Percentiles rank a stretch among this genome's conserved stretches.
These are phyloP conservation scores for Serilophus lunatus DNA, from an alignment of 2,113 vertebrate species.

Conservation along the genomic window DNA sequence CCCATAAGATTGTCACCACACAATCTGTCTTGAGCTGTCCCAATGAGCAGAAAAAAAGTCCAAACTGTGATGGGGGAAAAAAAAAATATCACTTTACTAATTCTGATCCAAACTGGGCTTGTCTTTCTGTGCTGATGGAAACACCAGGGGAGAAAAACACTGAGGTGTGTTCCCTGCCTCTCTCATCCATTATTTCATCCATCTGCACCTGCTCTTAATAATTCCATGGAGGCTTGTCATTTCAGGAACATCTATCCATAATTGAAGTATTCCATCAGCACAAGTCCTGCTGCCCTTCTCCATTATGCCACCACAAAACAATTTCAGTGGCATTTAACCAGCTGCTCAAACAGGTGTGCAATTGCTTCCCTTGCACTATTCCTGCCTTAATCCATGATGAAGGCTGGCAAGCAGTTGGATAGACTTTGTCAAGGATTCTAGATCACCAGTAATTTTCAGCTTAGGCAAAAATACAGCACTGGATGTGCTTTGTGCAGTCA, in stretches of 20 bases:
- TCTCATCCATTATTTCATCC: background rate
- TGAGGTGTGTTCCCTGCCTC: background rate
- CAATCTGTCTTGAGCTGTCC: constrained; percentile 50
- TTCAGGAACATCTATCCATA: background rate
- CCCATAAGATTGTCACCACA: constrained; percentile 23
- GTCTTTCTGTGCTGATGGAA: background rate
- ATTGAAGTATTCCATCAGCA: background rate
- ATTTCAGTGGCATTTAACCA: background rate
- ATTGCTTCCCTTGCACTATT: background rate
- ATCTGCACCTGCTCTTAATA: background rate
- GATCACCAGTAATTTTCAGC: background rate
- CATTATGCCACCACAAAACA: background rate
- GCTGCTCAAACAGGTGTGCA: background rate
- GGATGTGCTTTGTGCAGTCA: background rate
- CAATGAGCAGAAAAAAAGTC: background rate
- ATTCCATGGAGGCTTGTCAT: background rate
- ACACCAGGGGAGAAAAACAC: rapidly evolving
- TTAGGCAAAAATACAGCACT: background rate
- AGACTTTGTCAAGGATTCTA: background rate
- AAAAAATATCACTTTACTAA: background rate
- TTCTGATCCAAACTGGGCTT: background rate
- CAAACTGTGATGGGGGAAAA: background rate
- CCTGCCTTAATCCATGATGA: background rate
- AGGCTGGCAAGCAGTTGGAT: background rate
- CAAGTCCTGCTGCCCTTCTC: background rate